Base-by-base conservation (phyloP, 2,888 invertebrate genomes). In the Mesoligia furuncula region DNA sequence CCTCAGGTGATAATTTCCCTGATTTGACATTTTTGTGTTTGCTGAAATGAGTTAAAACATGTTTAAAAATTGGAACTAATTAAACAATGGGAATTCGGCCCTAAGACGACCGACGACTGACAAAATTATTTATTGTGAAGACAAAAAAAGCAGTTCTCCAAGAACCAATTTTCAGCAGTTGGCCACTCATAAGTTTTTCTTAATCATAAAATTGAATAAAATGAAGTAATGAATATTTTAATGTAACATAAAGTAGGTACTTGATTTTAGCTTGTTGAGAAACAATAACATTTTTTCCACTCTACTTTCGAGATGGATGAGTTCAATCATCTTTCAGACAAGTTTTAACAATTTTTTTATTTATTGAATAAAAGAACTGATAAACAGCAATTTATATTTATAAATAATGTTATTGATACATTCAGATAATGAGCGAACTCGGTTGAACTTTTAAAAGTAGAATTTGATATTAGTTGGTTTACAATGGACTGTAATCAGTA, bases 1-100 rank as follows among this genome's bases (percentile, higher is more conserved):
- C 98, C 89, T 98, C 98, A 5, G 97, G 97, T 31, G 95, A 95
- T 64, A 95, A 80, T 42, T 90, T 90, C 15, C 84, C 86, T 3
- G 91, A 80, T 81, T 89, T 93, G 9, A 73, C 89, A 90, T 91
- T 89, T 92, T 90, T 93, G 65, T 74, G 86, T 89, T 89, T 88
- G 65, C 92, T 92, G 83, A 39, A 87, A 87, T n/a, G 1, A 36
- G n/a, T 48, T 15, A 24, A 39, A 15, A 48, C 0, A n/a, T 31
- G 11, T 39, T 59, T 51, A 2, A 0, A n/a, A 61, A n/a, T 39
- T 13, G 5, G 2, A n/a, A 45, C 6, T 3, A 20, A 42, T 45
- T 45, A 20, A 11, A n/a, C 24, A 36, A 11, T 42, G 3, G 8
- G 17, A 57, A 39, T 31, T 31, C 31, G 3, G 3, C 31, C 31